These are phyloP conservation scores for Lepeophtheirus salmonis DNA, from an alignment of 1,140 invertebrate species.

Conservation along the genomic window DNA sequence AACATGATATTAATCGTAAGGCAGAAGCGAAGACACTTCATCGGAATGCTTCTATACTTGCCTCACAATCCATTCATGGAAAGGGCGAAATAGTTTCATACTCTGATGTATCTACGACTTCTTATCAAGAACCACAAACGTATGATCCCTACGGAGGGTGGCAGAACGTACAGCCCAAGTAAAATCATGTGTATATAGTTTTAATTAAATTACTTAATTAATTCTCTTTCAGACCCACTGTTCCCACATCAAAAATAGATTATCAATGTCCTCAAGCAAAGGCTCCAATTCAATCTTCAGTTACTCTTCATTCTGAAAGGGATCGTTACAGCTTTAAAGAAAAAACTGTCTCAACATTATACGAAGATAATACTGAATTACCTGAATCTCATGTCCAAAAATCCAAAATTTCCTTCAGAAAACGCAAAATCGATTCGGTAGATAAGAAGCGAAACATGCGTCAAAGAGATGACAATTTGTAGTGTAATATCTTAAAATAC, in stretches of 20 bases:
- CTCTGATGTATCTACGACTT: not conserved
- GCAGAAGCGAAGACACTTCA: slow-evolving; percentile 26
- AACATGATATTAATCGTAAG: slow-evolving; percentile 34
- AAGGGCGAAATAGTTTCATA: not conserved
- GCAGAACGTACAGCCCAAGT: slow-evolving; percentile 2
- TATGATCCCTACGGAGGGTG: slow-evolving; percentile 8
- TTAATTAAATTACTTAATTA: too few relatives aligned
- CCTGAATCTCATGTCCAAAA: not conserved
- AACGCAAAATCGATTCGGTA: not conserved
- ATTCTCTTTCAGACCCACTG: too few relatives aligned
- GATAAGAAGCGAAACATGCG: not conserved
- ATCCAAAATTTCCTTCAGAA: not conserved
- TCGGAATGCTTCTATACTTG: not conserved
- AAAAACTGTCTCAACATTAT: not conserved
- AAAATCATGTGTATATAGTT: too few relatives aligned
- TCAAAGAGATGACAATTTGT: not conserved
- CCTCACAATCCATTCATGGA: not conserved
- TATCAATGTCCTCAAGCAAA: slow-evolving; percentile 1
- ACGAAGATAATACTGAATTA: not conserved
- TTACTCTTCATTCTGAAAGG: not conserved
- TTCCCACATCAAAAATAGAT: too few relatives aligned
- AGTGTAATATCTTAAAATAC: too few relatives aligned
- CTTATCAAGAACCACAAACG: not conserved
- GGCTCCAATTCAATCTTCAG: not conserved
- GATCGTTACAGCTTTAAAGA: not conserved